Conservation (phyloP, 2,113 vertebrate species). For the Bos javanicus region DNA sequence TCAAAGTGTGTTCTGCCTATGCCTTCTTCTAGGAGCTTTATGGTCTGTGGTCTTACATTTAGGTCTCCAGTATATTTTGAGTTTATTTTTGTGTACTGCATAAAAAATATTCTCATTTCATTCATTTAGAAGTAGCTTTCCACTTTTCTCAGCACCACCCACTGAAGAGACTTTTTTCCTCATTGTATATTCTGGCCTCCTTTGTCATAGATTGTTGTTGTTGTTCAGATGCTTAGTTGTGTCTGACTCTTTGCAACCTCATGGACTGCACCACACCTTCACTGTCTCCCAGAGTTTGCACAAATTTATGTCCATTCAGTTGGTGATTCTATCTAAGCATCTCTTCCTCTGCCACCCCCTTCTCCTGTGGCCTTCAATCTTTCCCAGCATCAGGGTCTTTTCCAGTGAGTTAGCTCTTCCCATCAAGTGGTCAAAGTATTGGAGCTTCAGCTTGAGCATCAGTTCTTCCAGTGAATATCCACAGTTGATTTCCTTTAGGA, state of each 20-base stretch:
- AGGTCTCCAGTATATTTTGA: background rate
- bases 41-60: background rate
- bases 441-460: background rate
- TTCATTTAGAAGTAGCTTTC: background rate
- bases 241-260: background rate
- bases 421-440: background rate
- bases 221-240: background rate
- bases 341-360: background rate
- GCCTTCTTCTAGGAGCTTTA: background rate
- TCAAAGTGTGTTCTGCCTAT: background rate
- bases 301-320: background rate
- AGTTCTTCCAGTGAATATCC: background rate
- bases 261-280: background rate
- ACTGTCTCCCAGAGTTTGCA: background rate
- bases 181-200: background rate
- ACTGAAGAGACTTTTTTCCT: background rate
- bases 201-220: background rate
- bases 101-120: background rate
- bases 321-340: background rate
- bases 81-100: background rate
- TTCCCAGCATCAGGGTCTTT: background rate
- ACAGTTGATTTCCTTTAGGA: background rate
- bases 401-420: background rate
- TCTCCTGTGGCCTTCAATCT: background rate
- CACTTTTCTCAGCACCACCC: background rate